Evolutionary conservation across 2,888 invertebrate species (phyloP), one percentile per base, ranked within the genome.

Genomic region (Caenorhabditis imperialis): DNA sequence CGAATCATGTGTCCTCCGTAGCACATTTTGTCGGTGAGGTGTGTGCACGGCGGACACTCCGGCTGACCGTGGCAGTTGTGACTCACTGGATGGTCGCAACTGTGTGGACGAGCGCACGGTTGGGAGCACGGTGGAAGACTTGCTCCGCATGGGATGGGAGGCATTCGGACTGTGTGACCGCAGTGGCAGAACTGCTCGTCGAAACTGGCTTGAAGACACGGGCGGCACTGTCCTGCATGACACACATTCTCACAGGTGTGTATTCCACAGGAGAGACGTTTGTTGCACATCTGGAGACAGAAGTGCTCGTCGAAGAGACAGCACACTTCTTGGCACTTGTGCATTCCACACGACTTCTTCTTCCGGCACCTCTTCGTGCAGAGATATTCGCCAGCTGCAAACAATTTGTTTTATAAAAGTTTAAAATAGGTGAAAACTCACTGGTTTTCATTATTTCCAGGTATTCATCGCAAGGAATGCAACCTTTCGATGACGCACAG

Each of bases 141-240:
- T 0, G 94, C 93, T 18, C 97, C 97, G 89, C 98, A 98, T 0
- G 94, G 92, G 53, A 98, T 92, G 0, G 98, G 98, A 1, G 98
- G 97, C 88, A 93, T 93, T 58, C 94, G 89, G 30, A 95, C 93
- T 79, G 93, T 92, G 0, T 92, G 91, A 7, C 97, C 96, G 89
- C 98, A 98, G 88, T 93, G 93, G 89, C 98, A 98, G 20, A 92
- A 92, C 54, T 97, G 90, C 90, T 98, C 97, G 57, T 94, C 93
- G 90, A 96, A 96, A 92, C 93, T 92, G 84, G 93, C 92, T 83
- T 92, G 91, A 81, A 92, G 92, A 89, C 95, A 95, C 2, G 93
- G 92, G 42, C 91, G 91, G 87, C 94, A 94, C 84, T 92, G 92
- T 20, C 95, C 95, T 58, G 92, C 92, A 90, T 98, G 98, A 89